Conservation (phyloP, 2,888 invertebrate genomes). For the Drosophila ustulata region DNA sequence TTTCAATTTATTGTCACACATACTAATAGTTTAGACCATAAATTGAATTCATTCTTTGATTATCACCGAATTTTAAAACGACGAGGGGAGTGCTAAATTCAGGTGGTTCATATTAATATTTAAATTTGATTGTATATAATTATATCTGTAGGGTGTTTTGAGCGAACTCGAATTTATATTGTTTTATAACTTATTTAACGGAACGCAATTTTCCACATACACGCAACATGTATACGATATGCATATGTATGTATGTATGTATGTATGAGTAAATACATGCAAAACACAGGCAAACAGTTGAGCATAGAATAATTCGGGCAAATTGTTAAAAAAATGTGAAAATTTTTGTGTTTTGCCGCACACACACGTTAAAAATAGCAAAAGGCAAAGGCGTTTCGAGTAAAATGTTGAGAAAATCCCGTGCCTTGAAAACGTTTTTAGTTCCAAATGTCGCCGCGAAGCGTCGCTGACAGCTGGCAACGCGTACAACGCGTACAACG, state of each 20-base stretch:
- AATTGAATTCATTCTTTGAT: constrained; percentile 26
- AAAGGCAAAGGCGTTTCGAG: constrained; percentile 57
- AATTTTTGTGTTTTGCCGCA: constrained; percentile 61
- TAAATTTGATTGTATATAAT: not conserved
- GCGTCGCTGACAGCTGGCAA: constrained; percentile 66
- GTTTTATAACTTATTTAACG: constrained; percentile 76
- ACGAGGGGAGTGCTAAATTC: not conserved
- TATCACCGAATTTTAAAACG: constrained; percentile 1
- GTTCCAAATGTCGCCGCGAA: constrained; percentile 62
- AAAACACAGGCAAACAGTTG: constrained; percentile 6
- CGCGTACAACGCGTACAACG: constrained; percentile 46
- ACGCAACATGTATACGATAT: constrained; percentile 10
- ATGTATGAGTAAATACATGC: constrained; percentile 2
- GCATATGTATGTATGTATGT: constrained; percentile 4
- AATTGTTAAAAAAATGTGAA: constrained; percentile 63
- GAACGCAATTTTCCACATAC: constrained; percentile 58
- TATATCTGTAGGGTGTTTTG: constrained; percentile 29
- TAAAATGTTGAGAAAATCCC: constrained; percentile 58
- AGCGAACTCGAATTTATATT: constrained; percentile 28
- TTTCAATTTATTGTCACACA: not conserved
- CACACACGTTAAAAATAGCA: constrained; percentile 72
- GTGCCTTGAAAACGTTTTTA: constrained; percentile 69
- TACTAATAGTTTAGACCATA: constrained; percentile 38
- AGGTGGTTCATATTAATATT: not conserved
- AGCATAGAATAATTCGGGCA: constrained; percentile 58